phyloP scores from a whole-genome alignment of 2,797 vertebrate species.

The Mormyrus hasselquistii region DNA sequence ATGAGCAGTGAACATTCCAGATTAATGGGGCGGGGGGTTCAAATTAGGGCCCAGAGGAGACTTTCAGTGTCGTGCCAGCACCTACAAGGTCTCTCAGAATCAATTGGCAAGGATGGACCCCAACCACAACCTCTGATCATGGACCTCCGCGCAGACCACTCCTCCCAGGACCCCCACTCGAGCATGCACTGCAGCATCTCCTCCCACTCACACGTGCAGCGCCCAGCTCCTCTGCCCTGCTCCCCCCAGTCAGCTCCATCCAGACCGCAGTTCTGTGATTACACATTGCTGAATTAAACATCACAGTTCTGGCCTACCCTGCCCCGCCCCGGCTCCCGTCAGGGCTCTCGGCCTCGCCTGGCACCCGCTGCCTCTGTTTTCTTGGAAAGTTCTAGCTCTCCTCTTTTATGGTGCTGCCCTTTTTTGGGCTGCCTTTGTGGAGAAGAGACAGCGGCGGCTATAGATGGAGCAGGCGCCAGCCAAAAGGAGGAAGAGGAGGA shows the following conservation, averaged over 20 bases:
- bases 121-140: not conserved
- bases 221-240: constrained; percentile 60
- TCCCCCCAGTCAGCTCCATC: constrained; percentile 63
- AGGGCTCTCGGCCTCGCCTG: not conserved
- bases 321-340: no score
- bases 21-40: not conserved
- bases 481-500: not conserved
- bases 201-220: not conserved
- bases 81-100: not conserved
- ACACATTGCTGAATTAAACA: constrained; percentile 77
- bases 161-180: not conserved
- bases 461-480: not conserved
- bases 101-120: not conserved
- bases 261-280: constrained; percentile 69
- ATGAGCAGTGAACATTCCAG: not conserved
- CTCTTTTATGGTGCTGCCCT: not conserved
- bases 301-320: constrained; percentile 39
- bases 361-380: constrained; percentile 58
- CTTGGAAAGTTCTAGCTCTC: constrained; percentile 56
- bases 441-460: not conserved
- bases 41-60: not conserved
- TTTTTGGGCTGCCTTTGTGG: not conserved
- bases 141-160: not conserved
- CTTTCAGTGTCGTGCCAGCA: not conserved
- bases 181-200: not conserved